Conservation (phyloP, 2,113 vertebrate genomes). For the Cochlearius cochlearius region DNA sequence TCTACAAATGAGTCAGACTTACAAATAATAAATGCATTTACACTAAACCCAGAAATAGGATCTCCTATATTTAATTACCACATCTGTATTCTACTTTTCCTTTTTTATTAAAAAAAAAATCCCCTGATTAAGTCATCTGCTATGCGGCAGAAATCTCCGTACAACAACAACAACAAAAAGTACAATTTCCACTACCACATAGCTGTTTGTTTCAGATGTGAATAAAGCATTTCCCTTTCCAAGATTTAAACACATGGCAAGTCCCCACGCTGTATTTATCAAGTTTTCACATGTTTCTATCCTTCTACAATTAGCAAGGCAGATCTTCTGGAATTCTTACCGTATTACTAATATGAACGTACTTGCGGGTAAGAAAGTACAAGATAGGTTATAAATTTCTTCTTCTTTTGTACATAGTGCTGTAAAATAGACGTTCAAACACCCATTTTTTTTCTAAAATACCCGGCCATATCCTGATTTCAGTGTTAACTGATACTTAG, state of each 20-base stretch:
- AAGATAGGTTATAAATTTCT: accelerated
- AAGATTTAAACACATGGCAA: background rate
- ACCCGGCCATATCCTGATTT: background rate
- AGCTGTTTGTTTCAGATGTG: background rate
- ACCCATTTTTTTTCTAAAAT: background rate
- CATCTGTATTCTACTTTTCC: background rate
- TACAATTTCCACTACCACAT: background rate
- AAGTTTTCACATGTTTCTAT: background rate
- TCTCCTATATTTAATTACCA: background rate
- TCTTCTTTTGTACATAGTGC: background rate
- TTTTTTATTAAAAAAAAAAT: background rate
- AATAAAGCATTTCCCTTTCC: background rate
- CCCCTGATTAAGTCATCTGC: background rate
- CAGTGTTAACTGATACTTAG: background rate
- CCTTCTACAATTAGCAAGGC: background rate
- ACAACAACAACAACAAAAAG: background rate
- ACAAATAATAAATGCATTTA: slow-evolving; percentile 4
- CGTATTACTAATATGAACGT: background rate
- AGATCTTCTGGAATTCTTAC: background rate
- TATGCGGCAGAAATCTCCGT: background rate
- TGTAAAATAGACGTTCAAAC: background rate
- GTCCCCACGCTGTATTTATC: background rate
- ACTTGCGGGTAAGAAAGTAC: background rate
- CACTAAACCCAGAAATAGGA: background rate
- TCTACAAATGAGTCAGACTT: slow-evolving; percentile 30